Evolutionary conservation across 2,797 vertebrate genomes (phyloP), one percentile per base, ranked within the genome.

Genomic region (Myotis findleyi): DNA sequence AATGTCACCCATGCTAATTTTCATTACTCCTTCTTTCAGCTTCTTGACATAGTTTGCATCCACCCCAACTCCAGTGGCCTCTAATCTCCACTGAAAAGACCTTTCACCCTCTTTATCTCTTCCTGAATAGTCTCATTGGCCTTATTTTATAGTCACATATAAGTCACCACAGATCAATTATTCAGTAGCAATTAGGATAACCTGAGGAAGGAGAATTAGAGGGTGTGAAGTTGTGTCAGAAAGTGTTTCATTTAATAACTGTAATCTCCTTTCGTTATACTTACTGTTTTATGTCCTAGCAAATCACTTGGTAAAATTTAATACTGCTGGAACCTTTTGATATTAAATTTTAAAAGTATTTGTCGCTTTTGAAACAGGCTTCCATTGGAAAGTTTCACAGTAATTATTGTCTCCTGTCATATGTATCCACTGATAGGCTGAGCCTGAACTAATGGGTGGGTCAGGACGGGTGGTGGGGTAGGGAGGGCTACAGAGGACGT

Each of bases 281-380:
- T 82, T 77, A 59, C 1, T 68, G 36, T 69, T 89, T 87, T 80
- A 47, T 80, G 21, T 59, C 87, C 36, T 13, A 38, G 6, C 25
- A 80, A 72, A 95, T 93, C 76, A 91, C 38, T 27, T 83, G 92
- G 25, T 4, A 30, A 53, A 68, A 62, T 82, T 84, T 83, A 80
- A 57, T 64, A 59, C 20, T 92, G 36, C 87, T 49, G n/a, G 69
- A 77, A 68, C 25, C 20, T 88, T 69, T 49, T 44, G 21, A 49
- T 59, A 73, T 68, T 90, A 72, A 69, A 75, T 13, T 66, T 62
- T 20, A 8, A 30, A 73, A 75, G 30, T 17, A 72, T 82, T 84
- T 85, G 36, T 59, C 20, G 86, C 59, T 88, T 53, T 12, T 13
- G 12, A 73, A 92, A 80, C 12, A 41, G 27, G 12, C 18, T 95